Percentiles rank a stretch among this genome's conserved stretches.
Evolutionary conservation across 2,797 vertebrate species (phyloP).

Genomic region (Buphagus erythrorhynchus): DNA sequence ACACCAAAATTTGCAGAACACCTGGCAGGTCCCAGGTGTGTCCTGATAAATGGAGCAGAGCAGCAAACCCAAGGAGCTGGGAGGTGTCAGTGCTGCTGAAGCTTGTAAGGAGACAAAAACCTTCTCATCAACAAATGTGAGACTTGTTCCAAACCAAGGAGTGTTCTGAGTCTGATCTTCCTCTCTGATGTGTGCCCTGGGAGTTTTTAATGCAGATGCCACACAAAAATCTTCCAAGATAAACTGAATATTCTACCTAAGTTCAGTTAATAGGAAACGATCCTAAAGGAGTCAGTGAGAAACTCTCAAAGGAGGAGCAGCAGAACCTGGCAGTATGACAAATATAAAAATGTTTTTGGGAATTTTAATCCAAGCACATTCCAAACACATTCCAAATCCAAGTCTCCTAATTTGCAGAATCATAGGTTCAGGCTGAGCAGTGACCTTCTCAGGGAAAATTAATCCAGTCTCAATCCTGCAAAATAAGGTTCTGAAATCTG

Average conservation of each 20-base stretch:
- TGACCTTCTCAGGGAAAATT: not conserved
- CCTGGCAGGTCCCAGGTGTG: not conserved
- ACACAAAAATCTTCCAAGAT: not conserved
- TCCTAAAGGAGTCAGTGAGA: not conserved
- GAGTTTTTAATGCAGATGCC: not conserved
- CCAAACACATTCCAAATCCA: not conserved
- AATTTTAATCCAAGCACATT: not conserved
- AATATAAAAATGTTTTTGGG: not conserved
- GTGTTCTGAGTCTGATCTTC: not conserved
- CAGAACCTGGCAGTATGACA: not conserved
- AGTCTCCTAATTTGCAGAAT: not conserved
- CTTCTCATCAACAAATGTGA: not conserved
- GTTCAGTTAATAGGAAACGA: not conserved
- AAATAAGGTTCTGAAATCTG: not conserved
- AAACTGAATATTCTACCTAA: not conserved
- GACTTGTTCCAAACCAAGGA: not conserved
- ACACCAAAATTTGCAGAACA: not conserved
- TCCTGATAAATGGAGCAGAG: not conserved
- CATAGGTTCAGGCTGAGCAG: not conserved
- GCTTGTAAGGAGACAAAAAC: not conserved
- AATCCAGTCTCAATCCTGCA: not conserved
- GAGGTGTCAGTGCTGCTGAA: not conserved
- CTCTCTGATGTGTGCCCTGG: accelerated
- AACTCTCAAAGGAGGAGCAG: not conserved
- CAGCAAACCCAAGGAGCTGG: not conserved